Conservation (phyloP, 2,888 invertebrate species). For the Axea sp. region DNA sequence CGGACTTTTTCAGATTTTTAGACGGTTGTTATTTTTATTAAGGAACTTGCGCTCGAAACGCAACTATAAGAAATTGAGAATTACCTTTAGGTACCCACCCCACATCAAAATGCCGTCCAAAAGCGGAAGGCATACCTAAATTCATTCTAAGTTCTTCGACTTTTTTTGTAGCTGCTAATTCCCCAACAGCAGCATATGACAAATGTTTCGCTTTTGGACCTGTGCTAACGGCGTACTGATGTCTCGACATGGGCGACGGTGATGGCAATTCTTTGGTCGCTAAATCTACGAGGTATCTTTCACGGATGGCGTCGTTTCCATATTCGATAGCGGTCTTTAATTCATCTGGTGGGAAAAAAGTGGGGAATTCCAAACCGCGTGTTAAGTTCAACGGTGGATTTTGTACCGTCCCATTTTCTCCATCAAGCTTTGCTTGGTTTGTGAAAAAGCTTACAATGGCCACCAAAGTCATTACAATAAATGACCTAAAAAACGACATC, state of each 20-base stretch:
- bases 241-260: constrained; percentile 84
- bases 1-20: too few species aligned
- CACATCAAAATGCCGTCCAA: constrained; percentile 71
- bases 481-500: constrained; percentile 80
- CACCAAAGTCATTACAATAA: constrained; percentile 81
- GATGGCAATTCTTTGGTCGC: constrained; percentile 80
- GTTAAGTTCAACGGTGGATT: constrained; percentile 10
- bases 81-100: constrained; percentile 68
- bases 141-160: constrained; percentile 80
- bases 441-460: constrained; percentile 81
- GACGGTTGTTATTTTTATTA: too few species aligned
- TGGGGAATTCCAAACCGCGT: constrained; percentile 6
- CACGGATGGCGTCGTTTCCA: constrained; percentile 82
- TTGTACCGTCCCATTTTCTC: constrained; percentile 58
- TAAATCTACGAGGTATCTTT: constrained; percentile 81
- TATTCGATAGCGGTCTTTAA: constrained; percentile 81
- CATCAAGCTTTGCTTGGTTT: constrained; percentile 53
- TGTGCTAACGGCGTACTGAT: constrained; percentile 86
- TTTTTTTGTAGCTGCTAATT: constrained; percentile 85
- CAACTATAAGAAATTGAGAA: too few species aligned
- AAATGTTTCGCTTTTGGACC: constrained; percentile 82
- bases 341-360: constrained; percentile 70
- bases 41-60: too few species aligned
- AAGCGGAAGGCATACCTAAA: constrained; percentile 65
- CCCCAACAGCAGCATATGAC: constrained; percentile 84